phyloP scores from a whole-genome alignment of 2,797 vertebrate genomes.

The Notoglanidium macrostoma region DNA sequence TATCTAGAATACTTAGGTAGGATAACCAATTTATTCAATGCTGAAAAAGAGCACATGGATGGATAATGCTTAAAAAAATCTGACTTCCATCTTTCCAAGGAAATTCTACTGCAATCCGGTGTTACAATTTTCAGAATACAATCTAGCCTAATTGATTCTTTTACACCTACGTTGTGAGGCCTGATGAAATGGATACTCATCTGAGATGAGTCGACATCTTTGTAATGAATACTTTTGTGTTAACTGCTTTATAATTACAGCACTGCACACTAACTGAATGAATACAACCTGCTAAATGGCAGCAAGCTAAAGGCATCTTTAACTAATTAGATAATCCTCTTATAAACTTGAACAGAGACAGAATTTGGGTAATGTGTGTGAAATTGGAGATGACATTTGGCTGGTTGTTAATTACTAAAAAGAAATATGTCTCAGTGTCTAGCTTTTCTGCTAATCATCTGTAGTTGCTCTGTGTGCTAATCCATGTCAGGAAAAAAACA shows the following conservation, averaged over 20 bases:
- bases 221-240: neutral
- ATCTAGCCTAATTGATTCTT: neutral
- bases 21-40: neutral
- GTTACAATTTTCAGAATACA: neutral
- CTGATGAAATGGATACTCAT: neutral
- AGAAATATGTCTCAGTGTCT: neutral
- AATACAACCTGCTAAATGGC: neutral
- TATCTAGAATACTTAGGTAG: neutral
- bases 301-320: neutral
- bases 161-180: neutral
- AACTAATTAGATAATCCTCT: neutral
- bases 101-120: neutral
- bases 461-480: neutral
- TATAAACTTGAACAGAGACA: neutral
- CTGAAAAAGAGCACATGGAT: neutral
- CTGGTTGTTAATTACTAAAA: neutral
- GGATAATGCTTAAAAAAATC: neutral
- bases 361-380: neutral
- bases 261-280: neutral
- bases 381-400: neutral
- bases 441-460: neutral
- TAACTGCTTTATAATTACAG: neutral
- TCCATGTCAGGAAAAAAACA: neutral
- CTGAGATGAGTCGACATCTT: neutral
- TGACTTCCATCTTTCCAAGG: neutral